Conservation (phyloP, 2,797 vertebrate species). For the Meriones psammophilus region DNA sequence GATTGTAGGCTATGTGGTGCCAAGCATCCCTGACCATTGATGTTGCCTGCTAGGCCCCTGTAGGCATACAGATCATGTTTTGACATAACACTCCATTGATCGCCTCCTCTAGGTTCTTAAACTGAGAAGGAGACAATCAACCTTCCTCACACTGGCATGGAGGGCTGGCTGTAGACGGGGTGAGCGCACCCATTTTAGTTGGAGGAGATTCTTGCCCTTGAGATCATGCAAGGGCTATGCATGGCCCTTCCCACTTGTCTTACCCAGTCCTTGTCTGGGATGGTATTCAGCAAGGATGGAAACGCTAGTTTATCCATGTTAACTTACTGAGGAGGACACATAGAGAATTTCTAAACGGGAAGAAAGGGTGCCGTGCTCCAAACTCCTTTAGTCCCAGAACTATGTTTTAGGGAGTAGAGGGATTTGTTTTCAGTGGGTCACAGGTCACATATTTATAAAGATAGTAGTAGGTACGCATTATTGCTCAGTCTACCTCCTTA, state of each 20-base stretch:
- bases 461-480: background rate
- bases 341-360: background rate
- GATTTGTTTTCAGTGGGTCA: slow-evolving; percentile 29
- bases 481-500: background rate
- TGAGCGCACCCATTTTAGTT: background rate
- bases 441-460: background rate
- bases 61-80: background rate
- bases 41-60: background rate
- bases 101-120: background rate
- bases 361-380: background rate
- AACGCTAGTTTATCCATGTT: background rate
- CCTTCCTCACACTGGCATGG: background rate
- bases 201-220: background rate
- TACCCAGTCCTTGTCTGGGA: background rate
- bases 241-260: background rate
- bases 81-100: background rate
- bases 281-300: background rate
- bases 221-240: background rate
- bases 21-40: background rate
- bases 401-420: background rate
- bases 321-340: background rate
- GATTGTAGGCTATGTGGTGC: background rate
- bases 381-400: background rate
- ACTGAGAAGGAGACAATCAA: background rate
- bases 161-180: background rate